A percentile compares a stretch with the other conserved stretches of the same genome.
phyloP scores from a whole-genome alignment of 2,113 vertebrate genomes.

The Tamias sibiricus region DNA sequence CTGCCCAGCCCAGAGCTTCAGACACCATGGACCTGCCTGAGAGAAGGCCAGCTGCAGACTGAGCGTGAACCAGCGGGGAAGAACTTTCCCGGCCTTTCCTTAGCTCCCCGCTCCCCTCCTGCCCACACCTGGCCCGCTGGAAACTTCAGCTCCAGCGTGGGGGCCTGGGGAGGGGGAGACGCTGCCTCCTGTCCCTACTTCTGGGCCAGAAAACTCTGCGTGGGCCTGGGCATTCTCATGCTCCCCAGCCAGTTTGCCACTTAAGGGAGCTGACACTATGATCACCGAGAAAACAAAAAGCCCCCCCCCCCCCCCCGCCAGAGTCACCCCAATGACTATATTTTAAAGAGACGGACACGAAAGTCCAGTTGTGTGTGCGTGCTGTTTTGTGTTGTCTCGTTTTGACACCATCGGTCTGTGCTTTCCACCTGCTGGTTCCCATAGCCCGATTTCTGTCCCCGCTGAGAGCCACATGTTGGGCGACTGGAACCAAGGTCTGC shows the following conservation, averaged over 20 bases:
- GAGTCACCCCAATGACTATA: neutral
- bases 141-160: neutral
- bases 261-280: neutral
- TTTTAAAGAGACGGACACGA: neutral
- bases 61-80: no score
- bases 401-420: neutral
- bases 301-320: accelerated
- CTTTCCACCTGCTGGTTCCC: neutral
- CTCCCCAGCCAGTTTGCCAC: neutral
- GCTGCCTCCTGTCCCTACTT: neutral
- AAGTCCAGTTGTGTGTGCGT: neutral
- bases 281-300: neutral
- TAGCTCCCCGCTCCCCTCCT: no score
- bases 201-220: neutral
- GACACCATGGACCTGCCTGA: neutral
- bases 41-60: neutral
- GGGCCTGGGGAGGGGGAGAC: no score
- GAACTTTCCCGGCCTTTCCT: neutral
- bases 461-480: neutral
- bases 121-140: neutral
- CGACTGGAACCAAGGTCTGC: accelerated
- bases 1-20: neutral
- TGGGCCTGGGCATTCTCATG: neutral
- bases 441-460: neutral
- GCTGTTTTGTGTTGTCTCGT: no score